Evolutionary conservation across 2,888 invertebrate genomes (phyloP).

Genomic region (Eucera pruinosa): DNA sequence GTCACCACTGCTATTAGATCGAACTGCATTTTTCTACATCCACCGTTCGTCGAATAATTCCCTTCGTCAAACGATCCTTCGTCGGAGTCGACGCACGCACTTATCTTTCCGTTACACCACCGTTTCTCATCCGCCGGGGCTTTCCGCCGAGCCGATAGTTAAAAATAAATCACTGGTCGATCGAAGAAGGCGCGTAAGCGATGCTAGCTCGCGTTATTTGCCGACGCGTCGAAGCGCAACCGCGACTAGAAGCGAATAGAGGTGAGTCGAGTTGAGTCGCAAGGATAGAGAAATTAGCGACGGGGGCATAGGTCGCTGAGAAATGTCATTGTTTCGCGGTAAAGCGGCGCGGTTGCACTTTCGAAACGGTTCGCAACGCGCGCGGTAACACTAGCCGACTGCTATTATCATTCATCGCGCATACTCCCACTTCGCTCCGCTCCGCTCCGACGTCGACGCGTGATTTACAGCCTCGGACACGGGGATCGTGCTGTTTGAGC

Average conservation of each 20-base stretch:
- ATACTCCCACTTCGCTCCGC: conserved; percentile 49
- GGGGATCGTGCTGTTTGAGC: conserved; percentile 28
- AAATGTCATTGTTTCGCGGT: conserved; percentile 42
- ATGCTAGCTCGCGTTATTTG: not conserved
- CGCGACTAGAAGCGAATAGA: no score
- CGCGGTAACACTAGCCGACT: conserved; percentile 47
- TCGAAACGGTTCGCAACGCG: conserved; percentile 44
- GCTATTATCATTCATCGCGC: conserved; percentile 60
- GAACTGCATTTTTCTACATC: conserved; percentile 60
- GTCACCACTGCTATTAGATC: conserved; percentile 46
- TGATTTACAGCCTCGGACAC: conserved; percentile 58
- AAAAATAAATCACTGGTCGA: conserved; percentile 42
- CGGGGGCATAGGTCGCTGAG: conserved; percentile 7
- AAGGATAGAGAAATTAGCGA: conserved; percentile 7
- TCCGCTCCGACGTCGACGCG: conserved; percentile 56
- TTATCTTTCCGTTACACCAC: not conserved
- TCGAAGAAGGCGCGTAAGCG: not conserved
- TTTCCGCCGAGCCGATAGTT: not conserved
- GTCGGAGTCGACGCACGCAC: conserved; percentile 18
- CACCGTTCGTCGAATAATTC: not conserved
- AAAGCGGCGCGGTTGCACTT: conserved; percentile 37
- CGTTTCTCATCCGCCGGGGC: not conserved
- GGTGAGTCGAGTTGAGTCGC: not conserved
- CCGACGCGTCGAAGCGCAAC: not conserved
- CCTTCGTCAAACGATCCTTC: conserved; percentile 38